phyloP scores from a whole-genome alignment of 1,140 invertebrate species.

The Ceratina australensis region DNA sequence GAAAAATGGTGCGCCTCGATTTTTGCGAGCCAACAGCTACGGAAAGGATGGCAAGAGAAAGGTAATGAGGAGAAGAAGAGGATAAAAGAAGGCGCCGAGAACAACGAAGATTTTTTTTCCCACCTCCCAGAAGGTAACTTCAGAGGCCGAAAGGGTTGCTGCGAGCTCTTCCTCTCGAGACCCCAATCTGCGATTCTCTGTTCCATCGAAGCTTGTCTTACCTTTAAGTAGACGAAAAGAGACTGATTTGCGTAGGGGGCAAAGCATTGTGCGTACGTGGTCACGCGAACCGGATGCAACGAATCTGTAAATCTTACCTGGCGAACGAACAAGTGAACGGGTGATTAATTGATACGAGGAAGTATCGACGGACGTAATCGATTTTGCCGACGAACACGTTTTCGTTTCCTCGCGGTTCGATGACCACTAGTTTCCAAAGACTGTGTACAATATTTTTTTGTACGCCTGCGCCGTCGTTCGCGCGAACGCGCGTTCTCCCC shows the following conservation, averaged over 20 bases:
- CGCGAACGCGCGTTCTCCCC: constrained; percentile 71
- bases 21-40: constrained; percentile 28
- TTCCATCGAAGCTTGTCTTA: constrained; percentile 47
- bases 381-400: background rate
- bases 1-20: background rate
- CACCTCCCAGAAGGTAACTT: background rate
- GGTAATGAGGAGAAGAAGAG: background rate
- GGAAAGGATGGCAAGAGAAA: background rate
- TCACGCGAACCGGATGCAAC: constrained; percentile 41
- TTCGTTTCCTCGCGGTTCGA: constrained; percentile 9
- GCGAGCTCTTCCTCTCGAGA: constrained; percentile 32
- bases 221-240: constrained; percentile 42
- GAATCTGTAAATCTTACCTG: background rate
- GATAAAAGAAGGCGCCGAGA: background rate
- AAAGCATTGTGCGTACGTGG: constrained; percentile 72
- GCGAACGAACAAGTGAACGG: background rate
- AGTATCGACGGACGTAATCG: background rate
- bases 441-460: constrained; percentile 49
- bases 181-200: constrained; percentile 42
- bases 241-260: constrained; percentile 59
- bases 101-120: constrained; percentile 22
- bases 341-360: too few species aligned
- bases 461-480: constrained; percentile 67
- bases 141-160: background rate
- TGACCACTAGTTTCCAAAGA: constrained; percentile 55